Evolutionary conservation across 2,888 invertebrate genomes (phyloP), one percentile per base, ranked within the genome.

Genomic region (Urechis unicinctus): DNA sequence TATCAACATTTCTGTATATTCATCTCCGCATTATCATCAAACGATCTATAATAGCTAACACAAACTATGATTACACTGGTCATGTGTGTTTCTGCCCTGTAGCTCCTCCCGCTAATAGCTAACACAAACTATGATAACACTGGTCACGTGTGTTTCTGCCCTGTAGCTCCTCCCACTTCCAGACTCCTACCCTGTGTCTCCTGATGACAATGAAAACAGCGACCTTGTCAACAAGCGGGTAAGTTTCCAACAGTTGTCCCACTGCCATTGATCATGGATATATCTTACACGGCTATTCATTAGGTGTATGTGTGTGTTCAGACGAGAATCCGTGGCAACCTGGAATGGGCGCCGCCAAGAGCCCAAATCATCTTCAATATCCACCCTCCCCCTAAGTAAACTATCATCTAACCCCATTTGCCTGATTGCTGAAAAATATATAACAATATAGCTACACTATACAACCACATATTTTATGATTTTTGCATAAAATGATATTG

Each of bases 281-380:
- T 36, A 36, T 36, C 9, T 36, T 36, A 17, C 36, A 13, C 36
- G 9, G 36, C 9, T 36, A 13, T 17, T 36, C 9, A 36, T 17
- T 24, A 9, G 3, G 2, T 54, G 3, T 54, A 1, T 41, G 50
- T 59, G 50, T 36, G 26, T 44, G 63, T 64, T 43, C 64, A 79
- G 63, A 80, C 82, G 44, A 79, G 85, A 26, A 78, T 88, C 25
- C 80, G 90, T 41, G 90, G 90, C 5, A 89, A 88, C 17, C 75
- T 82, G 49, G 87, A 88, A 68, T 91, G 90, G 90, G 90, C 90
- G 0, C 90, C 90, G 17, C 89, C 89, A 0, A 80, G 90, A 56
- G 84, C 87, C 31, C 90, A 90, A 78, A 86, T 90, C 52, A 89
- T 91, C 62, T 88, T 89, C 68, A 88, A 87, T 1, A 80, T 86